Percentiles rank a stretch among this genome's conserved stretches.
Conservation (phyloP, 2,888 invertebrate species). For the Thecocarcelia acutangulata region DNA sequence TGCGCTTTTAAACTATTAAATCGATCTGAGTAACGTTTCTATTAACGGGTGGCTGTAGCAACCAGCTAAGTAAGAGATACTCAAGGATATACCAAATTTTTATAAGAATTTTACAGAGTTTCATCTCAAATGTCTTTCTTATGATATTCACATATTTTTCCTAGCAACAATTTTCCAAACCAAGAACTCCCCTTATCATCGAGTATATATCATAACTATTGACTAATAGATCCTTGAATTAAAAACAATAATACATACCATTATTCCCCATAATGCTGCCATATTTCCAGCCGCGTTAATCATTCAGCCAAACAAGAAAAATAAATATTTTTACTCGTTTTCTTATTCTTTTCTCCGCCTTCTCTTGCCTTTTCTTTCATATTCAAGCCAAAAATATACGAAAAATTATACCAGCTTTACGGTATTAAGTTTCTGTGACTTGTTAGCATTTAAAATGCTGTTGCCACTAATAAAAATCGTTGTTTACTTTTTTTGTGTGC, state of each 20-base stretch:
- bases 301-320: background rate
- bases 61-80: too few relatives aligned
- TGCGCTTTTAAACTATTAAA: too few relatives aligned
- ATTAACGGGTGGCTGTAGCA: too few relatives aligned
- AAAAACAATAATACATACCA: constrained; percentile 30
- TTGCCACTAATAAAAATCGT: constrained; percentile 54
- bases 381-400: constrained; percentile 18
- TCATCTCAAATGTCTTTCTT: too few relatives aligned
- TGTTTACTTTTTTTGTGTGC: too few relatives aligned
- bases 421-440: constrained; percentile 60
- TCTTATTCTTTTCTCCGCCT: background rate
- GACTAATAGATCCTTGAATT: constrained; percentile 18
- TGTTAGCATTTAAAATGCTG: constrained; percentile 58
- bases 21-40: too few relatives aligned
- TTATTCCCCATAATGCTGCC: background rate
- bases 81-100: too few relatives aligned
- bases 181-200: constrained; percentile 6
- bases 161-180: too few relatives aligned
- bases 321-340: constrained; percentile 15
- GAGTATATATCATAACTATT: constrained; percentile 10
- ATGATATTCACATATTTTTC: too few relatives aligned
- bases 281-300: constrained; percentile 32
- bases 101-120: too few relatives aligned
- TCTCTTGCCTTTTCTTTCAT: background rate
- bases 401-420: constrained; percentile 61